phyloP scores from a whole-genome alignment of 2,888 invertebrate genomes.

The Siphonodentalium dalli region DNA sequence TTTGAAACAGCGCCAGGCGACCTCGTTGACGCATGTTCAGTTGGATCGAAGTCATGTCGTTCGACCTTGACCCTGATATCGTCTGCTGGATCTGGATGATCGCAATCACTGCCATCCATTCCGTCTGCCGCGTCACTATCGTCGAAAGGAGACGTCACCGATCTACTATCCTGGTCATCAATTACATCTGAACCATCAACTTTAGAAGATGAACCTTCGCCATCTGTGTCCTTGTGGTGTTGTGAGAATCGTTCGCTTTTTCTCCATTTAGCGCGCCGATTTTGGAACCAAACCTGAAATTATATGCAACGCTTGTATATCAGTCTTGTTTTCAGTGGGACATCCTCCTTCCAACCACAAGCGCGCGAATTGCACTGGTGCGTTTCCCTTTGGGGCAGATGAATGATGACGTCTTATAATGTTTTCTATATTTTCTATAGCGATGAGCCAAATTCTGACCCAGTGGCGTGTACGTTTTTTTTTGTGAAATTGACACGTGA shows the following conservation, averaged over 20 bases:
- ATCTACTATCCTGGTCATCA: not conserved
- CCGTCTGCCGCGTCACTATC: not conserved
- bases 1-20: too few relatives aligned
- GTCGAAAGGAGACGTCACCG: not conserved
- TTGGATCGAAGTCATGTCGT: too few relatives aligned
- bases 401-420: too few relatives aligned
- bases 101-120: not conserved
- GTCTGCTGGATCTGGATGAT: not conserved
- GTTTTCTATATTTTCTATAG: too few relatives aligned
- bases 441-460: too few relatives aligned
- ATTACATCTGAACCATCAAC: not conserved
- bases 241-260: conserved; percentile 69
- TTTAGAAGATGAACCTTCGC: not conserved
- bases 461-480: too few relatives aligned
- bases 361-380: too few relatives aligned
- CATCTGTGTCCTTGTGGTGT: conserved; percentile 66
- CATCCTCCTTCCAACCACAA: too few relatives aligned
- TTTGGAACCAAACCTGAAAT: conserved; percentile 51
- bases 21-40: too few relatives aligned
- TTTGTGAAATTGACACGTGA: too few relatives aligned
- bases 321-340: conserved; percentile 67
- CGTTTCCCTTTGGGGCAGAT: too few relatives aligned
- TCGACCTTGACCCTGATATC: too few relatives aligned
- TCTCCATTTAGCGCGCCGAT: conserved; percentile 62
- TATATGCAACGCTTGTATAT: not conserved